phyloP scores from a whole-genome alignment of 92 coral and sea anemone genomes.

The Heteractis magnifica region DNA sequence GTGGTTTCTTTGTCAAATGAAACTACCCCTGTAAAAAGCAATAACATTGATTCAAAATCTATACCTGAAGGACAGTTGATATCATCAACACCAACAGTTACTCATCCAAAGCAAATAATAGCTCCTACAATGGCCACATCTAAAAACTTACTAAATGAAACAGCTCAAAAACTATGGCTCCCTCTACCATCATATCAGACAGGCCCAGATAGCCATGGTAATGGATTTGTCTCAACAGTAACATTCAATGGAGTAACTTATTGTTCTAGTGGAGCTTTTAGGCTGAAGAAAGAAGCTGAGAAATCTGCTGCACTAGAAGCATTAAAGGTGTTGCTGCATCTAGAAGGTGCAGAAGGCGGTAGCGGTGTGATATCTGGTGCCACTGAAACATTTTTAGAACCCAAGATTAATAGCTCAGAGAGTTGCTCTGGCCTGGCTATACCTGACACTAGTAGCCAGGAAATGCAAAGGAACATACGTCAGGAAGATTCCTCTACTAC shows the following conservation, averaged over 20 bases:
- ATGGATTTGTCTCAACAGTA: slow-evolving; percentile 59
- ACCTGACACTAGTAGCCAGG: not conserved
- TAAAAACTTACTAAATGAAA: slow-evolving; percentile 70
- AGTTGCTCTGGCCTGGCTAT: not conserved
- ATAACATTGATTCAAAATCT: not conserved
- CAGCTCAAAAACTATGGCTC: slow-evolving; percentile 62
- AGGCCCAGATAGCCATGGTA: not conserved
- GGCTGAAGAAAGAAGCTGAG: slow-evolving; percentile 66
- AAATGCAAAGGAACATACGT: not conserved
- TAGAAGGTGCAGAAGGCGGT: not conserved
- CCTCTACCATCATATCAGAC: slow-evolving; percentile 53
- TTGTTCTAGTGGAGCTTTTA: slow-evolving; percentile 47
- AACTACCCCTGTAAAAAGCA: not conserved
- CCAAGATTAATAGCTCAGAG: too few species aligned
- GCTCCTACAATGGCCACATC: slow-evolving; percentile 34
- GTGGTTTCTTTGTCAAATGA: not conserved
- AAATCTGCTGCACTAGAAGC: slow-evolving; percentile 64
- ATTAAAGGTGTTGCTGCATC: slow-evolving; percentile 28
- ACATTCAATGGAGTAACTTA: slow-evolving; percentile 59
- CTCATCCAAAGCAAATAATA: not conserved
- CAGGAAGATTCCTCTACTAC: not conserved
- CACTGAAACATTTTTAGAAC: not conserved
- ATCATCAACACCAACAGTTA: slow-evolving; percentile 8
- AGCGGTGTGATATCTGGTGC: not conserved
- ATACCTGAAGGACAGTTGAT: not conserved